Conservation (phyloP, 2,888 invertebrate genomes). For the Cataglyphis livida region DNA sequence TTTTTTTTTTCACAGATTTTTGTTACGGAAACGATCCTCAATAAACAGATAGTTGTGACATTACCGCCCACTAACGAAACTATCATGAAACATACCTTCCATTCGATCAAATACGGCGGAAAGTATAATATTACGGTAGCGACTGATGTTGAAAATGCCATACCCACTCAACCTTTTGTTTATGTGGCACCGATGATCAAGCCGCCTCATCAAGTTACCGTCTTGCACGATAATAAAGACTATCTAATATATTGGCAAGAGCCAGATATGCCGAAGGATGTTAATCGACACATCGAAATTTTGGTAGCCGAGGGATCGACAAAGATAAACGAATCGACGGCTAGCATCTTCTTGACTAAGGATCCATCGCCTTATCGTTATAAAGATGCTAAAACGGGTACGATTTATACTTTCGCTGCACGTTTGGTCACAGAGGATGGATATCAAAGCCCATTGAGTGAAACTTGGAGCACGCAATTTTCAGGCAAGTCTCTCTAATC, state of each 20-base stretch:
- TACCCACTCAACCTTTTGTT: conserved; percentile 86
- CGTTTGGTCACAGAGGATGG: conserved; percentile 88
- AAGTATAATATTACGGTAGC: conserved; percentile 87
- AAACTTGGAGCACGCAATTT: conserved; percentile 86
- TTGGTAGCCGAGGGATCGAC: conserved; percentile 88
- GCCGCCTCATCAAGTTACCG: conserved; percentile 89
- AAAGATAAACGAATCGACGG: conserved; percentile 85
- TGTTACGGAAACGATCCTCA: conserved; percentile 86
- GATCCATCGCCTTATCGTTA: conserved; percentile 87
- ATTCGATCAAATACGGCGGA: conserved; percentile 87
- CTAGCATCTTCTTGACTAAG: conserved; percentile 85
- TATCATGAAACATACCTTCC: conserved; percentile 87
- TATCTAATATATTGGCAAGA: conserved; percentile 90
- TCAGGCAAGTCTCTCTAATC: conserved; percentile 79
- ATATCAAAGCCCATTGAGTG: conserved; percentile 88
- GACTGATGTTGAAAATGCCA: conserved; percentile 86
- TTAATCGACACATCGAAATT: conserved; percentile 88
- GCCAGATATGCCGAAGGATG: conserved; percentile 81
- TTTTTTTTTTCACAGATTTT: conserved; percentile 84
- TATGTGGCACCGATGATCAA: conserved; percentile 88
- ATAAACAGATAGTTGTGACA: conserved; percentile 86
- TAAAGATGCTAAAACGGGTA: conserved; percentile 86
- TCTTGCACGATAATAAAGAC: conserved; percentile 88
- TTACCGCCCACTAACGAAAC: conserved; percentile 86
- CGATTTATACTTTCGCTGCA: conserved; percentile 89